A percentile compares a stretch with the other conserved stretches of the same genome.
Evolutionary conservation across 1,140 invertebrate genomes (phyloP).

Genomic region (Phymastichus coffea): DNA sequence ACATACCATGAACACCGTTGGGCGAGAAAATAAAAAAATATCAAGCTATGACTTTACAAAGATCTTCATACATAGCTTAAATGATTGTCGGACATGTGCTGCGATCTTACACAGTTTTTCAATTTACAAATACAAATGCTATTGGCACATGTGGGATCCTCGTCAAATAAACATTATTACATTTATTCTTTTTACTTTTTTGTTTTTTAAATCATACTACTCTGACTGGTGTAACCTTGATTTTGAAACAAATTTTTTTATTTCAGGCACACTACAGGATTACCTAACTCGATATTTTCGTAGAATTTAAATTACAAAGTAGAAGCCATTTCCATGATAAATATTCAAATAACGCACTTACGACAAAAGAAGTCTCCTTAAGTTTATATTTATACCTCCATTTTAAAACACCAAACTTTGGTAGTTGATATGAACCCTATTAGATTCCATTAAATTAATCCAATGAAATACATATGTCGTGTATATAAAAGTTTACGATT

Average conservation of each 20-base stretch:
- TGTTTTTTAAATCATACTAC: background rate
- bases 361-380: too few relatives aligned
- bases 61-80: too few relatives aligned
- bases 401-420: conserved; percentile 4
- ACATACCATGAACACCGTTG: too few relatives aligned
- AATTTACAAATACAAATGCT: background rate
- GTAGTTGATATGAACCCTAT: background rate
- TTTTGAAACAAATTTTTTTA: background rate
- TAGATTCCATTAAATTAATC: too few relatives aligned
- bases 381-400: background rate
- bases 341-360: too few relatives aligned
- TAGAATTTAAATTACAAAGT: background rate
- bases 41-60: too few relatives aligned
- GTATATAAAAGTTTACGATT: too few relatives aligned
- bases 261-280: too few relatives aligned
- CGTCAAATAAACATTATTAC: background rate
- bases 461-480: too few relatives aligned
- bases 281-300: too few relatives aligned
- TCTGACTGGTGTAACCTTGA: too few relatives aligned
- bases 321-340: background rate
- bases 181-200: background rate
- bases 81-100: conserved; percentile 1
- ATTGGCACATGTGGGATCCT: conserved; percentile 12
- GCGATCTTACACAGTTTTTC: background rate
- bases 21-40: too few relatives aligned